Evolutionary conservation across 2,888 invertebrate genomes (phyloP).

Genomic region (Macrophya annulata): DNA sequence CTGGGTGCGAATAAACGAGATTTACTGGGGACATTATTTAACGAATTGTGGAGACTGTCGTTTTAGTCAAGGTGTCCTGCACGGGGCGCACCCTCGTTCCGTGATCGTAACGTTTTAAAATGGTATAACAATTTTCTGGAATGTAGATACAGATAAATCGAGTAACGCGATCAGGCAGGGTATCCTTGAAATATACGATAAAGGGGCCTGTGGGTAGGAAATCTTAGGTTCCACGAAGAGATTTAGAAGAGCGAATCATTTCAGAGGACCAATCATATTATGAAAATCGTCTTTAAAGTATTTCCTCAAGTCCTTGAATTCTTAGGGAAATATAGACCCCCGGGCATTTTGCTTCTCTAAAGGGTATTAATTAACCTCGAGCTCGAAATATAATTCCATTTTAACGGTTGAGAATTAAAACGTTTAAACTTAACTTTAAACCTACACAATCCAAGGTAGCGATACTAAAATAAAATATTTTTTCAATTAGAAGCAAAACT

Average conservation of each 20-base stretch:
- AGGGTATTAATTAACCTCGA: conserved; percentile 16
- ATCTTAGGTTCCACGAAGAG: conserved; percentile 20
- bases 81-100: background rate
- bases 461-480: background rate
- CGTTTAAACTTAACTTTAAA: background rate
- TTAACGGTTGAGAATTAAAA: background rate
- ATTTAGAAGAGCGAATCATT: conserved; percentile 36
- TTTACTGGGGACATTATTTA: background rate
- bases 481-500: background rate
- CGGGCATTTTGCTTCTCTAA: background rate
- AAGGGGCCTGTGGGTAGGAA: conserved; percentile 18
- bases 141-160: conserved; percentile 41
- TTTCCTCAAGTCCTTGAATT: background rate
- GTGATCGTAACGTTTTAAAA: conserved; percentile 21
- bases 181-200: conserved; percentile 31
- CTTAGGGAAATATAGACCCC: background rate
- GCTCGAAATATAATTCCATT: background rate
- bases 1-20: conserved; percentile 1
- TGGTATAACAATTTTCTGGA: conserved; percentile 16
- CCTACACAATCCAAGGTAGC: background rate
- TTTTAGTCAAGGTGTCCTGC: background rate
- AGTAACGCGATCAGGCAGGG: background rate
- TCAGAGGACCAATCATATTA: conserved; percentile 32
- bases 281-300: conserved; percentile 14
- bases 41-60: background rate